Evolutionary conservation across 2,888 invertebrate species (phyloP), one percentile per base, ranked within the genome.

Genomic region (Pachydiplax longipennis): DNA sequence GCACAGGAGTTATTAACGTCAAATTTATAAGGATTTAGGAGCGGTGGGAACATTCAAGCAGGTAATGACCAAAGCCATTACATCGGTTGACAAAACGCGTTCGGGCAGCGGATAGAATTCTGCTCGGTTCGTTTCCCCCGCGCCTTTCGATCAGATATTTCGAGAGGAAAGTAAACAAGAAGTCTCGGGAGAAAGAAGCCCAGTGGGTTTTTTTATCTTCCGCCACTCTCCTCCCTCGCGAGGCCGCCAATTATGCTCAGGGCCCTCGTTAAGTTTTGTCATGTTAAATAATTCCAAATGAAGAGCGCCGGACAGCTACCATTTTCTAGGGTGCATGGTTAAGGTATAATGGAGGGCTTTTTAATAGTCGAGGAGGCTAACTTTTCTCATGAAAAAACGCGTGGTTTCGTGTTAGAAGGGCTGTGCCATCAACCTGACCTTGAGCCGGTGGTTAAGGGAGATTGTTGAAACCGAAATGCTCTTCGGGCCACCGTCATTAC

Each of bases 231-330:
- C 37, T 61, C 58, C 37, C 22, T 58, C 61, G 87, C 37, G 61
- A 87, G 53, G 87, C 87, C 87, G 87, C 61, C 87, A 87, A 87
- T 87, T 87, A 87, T n/a, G 87, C 10, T 87, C 61, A 58, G 61
- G 61, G 65, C 87, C 87, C 87, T 87, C 87, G 87, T 87, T 87
- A 87, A 37, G 61, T 87, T 87, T 87, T 87, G 87, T 87, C 87
- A 87, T 87, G 87, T 87, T 87, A 87, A 87, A 87, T 87, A 87
- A 87, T 61, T 87, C 87, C 87, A 87, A 87, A 87, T 87, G 87
- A 87, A 87, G 61, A 87, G 87, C 61, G 37, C 37, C 87, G 61
- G 87, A 87, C 87, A 87, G 87, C 87, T 87, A 37, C 87, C 87
- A 87, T 87, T 87, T 87, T n/a, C 87, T 87, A 87, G 87, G 61